Evolutionary conservation across 2,113 vertebrate species (phyloP), one percentile per base, ranked within the genome.

Genomic region (Stigmatopora argus): DNA sequence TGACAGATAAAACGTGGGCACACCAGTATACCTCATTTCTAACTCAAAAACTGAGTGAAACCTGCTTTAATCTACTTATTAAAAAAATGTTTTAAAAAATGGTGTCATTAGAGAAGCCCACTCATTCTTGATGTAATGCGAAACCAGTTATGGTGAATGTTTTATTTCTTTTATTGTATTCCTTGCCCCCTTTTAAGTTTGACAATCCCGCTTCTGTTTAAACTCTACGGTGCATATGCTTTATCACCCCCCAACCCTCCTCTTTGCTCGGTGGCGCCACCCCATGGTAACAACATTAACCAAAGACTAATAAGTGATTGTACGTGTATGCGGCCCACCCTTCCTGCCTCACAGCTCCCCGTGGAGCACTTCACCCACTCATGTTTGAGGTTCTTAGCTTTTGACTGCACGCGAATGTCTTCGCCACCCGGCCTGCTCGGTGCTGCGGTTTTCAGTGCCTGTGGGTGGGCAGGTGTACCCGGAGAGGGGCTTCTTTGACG

Each of bases 21-120:
- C 75, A 77, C 80, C 78, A 72, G 90, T 95, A 94, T 97, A 98
- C 97, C 96, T 98, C 96, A 98, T 95, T 95, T 93, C 91, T 93
- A 92, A 93, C 93, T 95, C 88, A 34, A 91, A 41, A 88, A 92
- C 90, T 73, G 90, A 92, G 93, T 93, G 71, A 89, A 88, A 91
- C 92, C 92, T 92, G 92, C 94, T 95, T 94, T 94, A 94, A 93
- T 91, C 91, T 92, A 91, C 89, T 94, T 90, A 44, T 53, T 26
- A 73, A 74, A 69, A 72, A 48, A 51, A 73, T 71, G 65, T 70
- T 47, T 65, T 63, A 71, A 73, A 74, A 72, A 60, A 70, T 26
- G 88, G 85, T 74, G 74, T 85, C 67, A 60, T 78, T 89, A 88
- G 92, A 92, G 94, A 92, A 91, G 93, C 90, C 89, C 86, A 90